Percentiles rank a stretch among this genome's conserved stretches.
Conservation (phyloP, 64 coral and sea anemone genomes). For the Dendrophyllia cribrosa region DNA sequence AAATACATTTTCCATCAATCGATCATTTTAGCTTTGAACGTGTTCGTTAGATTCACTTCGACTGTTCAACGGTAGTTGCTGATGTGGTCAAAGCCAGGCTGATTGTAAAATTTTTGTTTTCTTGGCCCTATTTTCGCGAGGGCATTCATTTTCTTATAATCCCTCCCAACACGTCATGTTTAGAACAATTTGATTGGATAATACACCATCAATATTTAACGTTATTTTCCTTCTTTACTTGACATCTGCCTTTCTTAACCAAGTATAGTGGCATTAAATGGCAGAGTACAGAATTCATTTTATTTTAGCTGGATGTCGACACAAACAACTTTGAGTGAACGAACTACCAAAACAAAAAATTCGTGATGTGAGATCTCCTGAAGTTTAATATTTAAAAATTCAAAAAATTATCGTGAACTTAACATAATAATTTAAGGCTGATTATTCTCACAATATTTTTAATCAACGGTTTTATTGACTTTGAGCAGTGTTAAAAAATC, state of each 20-base stretch:
- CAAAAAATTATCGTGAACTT: neutral
- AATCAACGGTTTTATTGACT: slow-evolving; percentile 22
- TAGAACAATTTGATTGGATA: slow-evolving; percentile 7
- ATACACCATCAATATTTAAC: slow-evolving; percentile 23
- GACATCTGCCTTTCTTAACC: neutral
- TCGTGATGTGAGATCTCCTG: no score
- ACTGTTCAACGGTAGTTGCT: neutral
- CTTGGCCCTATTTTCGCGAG: neutral
- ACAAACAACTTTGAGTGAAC: no score
- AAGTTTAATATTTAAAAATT: no score
- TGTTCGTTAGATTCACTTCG: no score
- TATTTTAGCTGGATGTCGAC: neutral
- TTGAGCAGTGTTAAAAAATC: no score
- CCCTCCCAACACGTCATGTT: neutral
- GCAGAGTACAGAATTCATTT: neutral
- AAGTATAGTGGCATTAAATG: no score
- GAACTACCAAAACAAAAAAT: no score
- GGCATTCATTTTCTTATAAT: neutral
- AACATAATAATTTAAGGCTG: neutral
- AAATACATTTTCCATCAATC: slow-evolving; percentile 1
- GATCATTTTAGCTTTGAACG: neutral
- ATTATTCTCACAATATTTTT: neutral
- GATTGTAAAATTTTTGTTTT: neutral
- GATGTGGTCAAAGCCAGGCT: neutral
- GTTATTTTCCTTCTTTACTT: neutral